phyloP scores from a whole-genome alignment of 2,888 invertebrate genomes.

The Trissoscelio sp. region DNA sequence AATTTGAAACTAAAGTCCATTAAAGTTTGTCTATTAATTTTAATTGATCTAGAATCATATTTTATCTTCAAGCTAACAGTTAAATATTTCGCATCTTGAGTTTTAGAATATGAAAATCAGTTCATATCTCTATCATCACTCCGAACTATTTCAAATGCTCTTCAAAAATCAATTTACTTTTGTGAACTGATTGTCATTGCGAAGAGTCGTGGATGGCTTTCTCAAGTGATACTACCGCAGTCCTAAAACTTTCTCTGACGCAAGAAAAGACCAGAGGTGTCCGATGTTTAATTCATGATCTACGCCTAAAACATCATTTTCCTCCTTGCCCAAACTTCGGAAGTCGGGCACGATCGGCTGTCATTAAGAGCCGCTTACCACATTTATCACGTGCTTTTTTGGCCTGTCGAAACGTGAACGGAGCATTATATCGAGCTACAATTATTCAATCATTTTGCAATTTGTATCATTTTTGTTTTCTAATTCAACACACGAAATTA shows the following conservation, averaged over 20 bases:
- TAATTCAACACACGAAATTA: conserved; percentile 20
- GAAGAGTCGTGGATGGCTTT: conserved; percentile 48
- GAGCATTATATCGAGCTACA: conserved; percentile 10
- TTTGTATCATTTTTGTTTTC: too few species aligned
- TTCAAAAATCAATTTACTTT: conserved; percentile 34
- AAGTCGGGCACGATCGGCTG: conserved; percentile 43
- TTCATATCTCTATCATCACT: too few species aligned
- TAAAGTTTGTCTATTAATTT: too few species aligned
- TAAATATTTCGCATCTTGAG: too few species aligned
- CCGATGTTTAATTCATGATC: conserved; percentile 81
- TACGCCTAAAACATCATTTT: conserved; percentile 75
- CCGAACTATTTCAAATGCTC: conserved; percentile 1
- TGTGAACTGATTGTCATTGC: conserved; percentile 37
- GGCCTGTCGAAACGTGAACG: conserved; percentile 14
- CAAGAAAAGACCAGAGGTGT: conserved; percentile 74
- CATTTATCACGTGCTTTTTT: conserved; percentile 43
- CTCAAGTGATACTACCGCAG: conserved; percentile 52
- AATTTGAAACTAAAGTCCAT: too few species aligned
- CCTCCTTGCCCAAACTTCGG: conserved; percentile 69
- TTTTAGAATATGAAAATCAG: too few species aligned
- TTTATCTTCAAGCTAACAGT: too few species aligned
- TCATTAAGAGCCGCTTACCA: conserved; percentile 45
- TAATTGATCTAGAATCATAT: too few species aligned
- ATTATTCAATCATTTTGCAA: conserved; percentile 12
- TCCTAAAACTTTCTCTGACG: conserved; percentile 77